Base-by-base conservation (phyloP, 2,888 invertebrate species). In the Meganola albula region DNA sequence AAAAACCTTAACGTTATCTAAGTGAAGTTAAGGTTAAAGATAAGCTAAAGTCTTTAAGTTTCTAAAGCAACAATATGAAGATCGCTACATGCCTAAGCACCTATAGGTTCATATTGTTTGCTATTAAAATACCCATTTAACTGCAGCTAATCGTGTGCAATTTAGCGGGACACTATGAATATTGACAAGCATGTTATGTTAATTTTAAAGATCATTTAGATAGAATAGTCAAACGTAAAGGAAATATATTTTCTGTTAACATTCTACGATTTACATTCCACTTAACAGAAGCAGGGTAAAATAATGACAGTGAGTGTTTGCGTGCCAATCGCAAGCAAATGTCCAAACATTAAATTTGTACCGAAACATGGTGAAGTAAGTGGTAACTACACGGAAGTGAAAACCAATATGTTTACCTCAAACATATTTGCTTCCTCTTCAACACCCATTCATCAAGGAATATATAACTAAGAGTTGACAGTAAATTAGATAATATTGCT, bases 311-410 rank as follows among this genome's bases (percentile, higher is more conserved):
- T 45, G 49, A 31, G 37, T 38, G 26, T 39, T 44, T 48, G 40
- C 41, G 39, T 37, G 47, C 39, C 46, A 41, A 39, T 38, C 36
- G 33, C 29, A 44, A 41, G 39, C 27, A 44, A 54, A 53, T 51
- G 44, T 40, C 20, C 36, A 40, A 48, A 47, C 33, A 41, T 13
- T 37, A 31, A 40, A 35, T 44, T 48, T 46, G 40, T 38, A 27
- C 38, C 36, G 43, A 40, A 35, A 45, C 40, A 50, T 55, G 47
- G 38, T 39, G 28, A 23, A 27, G 37, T 35, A 36, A 34, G 33
- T 36, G 48, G 51, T 44, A 44, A 32, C 39, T 31, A 43, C 24
- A 49, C 51, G 44, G 48, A 59, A 58, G 52, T 53, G 34, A 57
- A 48, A 47, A 36, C 28, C 31, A 46, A 50, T 37, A 43, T 35